phyloP scores from a whole-genome alignment of 1,140 invertebrate genomes.

The Ostrea edulis region DNA sequence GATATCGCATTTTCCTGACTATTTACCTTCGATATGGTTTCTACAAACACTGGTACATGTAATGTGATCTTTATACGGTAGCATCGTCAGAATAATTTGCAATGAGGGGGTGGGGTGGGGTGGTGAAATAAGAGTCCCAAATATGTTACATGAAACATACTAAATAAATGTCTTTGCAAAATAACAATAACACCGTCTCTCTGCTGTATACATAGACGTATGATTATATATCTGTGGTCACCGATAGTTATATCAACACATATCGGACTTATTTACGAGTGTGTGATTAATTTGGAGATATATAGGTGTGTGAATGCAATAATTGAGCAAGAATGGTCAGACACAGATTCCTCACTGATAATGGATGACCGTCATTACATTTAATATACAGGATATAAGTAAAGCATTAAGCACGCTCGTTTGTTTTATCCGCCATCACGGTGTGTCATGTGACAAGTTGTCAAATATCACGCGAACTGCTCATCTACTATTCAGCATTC shows the following conservation, averaged over 20 bases:
- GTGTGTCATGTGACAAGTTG: neutral
- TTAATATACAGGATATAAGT: slow-evolving; percentile 35
- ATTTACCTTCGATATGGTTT: too few relatives aligned
- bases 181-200: too few relatives aligned
- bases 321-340: slow-evolving; percentile 27
- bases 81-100: too few relatives aligned
- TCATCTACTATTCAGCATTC: neutral
- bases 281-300: slow-evolving; percentile 25
- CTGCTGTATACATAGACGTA: too few relatives aligned
- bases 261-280: slow-evolving; percentile 14
- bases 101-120: too few relatives aligned
- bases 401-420: neutral
- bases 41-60: too few relatives aligned
- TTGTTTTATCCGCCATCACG: slow-evolving; percentile 16
- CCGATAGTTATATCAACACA: neutral
- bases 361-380: slow-evolving; percentile 37
- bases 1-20: too few relatives aligned
- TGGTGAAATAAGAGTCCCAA: too few relatives aligned
- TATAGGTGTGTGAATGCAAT: slow-evolving; percentile 32
- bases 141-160: too few relatives aligned
- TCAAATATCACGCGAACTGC: neutral
- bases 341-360: slow-evolving; percentile 30
- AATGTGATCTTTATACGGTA: too few relatives aligned
- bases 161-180: too few relatives aligned
- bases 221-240: neutral